Conservation (phyloP, 2,888 invertebrate genomes). For the Stramonita haemastoma region DNA sequence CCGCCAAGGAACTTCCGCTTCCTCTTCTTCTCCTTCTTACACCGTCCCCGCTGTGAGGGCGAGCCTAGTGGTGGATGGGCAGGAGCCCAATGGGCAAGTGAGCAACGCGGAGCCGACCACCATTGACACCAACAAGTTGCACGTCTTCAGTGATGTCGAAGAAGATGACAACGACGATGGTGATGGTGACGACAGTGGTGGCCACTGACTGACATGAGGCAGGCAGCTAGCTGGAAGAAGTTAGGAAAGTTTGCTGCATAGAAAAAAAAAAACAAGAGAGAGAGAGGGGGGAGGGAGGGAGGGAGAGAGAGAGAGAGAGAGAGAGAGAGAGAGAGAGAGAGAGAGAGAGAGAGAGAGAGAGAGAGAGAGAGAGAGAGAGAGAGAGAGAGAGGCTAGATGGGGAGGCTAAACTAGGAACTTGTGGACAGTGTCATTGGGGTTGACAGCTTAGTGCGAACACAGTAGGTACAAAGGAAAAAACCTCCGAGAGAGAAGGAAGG, state of each 20-base stretch:
- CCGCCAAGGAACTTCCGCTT: background rate
- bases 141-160: background rate
- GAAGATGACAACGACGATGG: conserved; percentile 4
- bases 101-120: background rate
- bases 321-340: conserved; percentile 1
- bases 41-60: conserved; percentile 3
- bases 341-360: background rate
- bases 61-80: background rate
- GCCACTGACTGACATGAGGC: background rate
- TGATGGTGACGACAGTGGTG: background rate
- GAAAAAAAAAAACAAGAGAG: background rate
- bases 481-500: no score
- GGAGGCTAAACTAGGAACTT: no score
- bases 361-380: no score
- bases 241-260: background rate
- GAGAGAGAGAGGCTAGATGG: no score
- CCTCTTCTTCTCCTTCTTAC: background rate
- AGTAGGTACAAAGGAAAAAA: no score
- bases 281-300: background rate
- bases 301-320: background rate
- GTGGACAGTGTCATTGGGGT: no score
- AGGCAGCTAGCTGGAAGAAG: no score
- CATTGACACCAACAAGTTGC: background rate
- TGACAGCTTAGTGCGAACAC: no score
- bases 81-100: background rate